These are phyloP conservation scores for Beris chalybata DNA, from an alignment of 2,888 invertebrate genomes.

Conservation along the genomic window DNA sequence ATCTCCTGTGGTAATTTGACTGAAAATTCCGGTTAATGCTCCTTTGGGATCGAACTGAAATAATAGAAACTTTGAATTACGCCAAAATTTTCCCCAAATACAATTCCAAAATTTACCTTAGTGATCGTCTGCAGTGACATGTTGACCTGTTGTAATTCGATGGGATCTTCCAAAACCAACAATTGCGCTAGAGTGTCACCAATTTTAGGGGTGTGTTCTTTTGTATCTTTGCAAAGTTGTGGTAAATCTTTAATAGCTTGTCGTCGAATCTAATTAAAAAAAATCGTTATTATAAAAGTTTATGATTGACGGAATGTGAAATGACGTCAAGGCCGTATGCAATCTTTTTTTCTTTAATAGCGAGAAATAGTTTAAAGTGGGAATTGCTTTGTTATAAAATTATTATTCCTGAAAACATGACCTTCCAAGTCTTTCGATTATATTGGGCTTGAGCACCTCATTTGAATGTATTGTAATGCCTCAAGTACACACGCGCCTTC, in stretches of 20 bases:
- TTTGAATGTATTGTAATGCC: no score
- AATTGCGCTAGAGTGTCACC: slow-evolving; percentile 92
- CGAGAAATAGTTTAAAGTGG: no score
- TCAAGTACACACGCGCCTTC: no score
- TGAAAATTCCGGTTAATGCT: slow-evolving; percentile 68
- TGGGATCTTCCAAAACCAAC: slow-evolving; percentile 80
- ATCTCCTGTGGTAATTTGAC: slow-evolving; percentile 69
- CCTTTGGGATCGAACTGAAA: slow-evolving; percentile 56
- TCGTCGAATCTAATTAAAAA: slow-evolving; percentile 74
- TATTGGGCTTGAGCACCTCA: no score
- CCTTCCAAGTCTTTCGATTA: no score
- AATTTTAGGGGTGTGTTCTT: slow-evolving; percentile 81
- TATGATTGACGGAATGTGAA: background rate
- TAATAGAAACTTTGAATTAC: background rate
- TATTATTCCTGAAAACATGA: no score
- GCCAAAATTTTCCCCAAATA: background rate
- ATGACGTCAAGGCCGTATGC: no score
- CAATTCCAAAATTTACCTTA: slow-evolving; percentile 44
- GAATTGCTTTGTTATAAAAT: background rate
- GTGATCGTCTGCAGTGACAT: slow-evolving; percentile 71
- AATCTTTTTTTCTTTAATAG: no score
- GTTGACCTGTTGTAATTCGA: slow-evolving; percentile 82
- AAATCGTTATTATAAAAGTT: background rate
- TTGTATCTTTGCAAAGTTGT: slow-evolving; percentile 80
- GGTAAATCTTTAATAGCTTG: slow-evolving; percentile 93